A percentile compares a stretch with the other conserved stretches of the same genome.
Evolutionary conservation across 1,140 invertebrate species (phyloP).

Genomic region (Atopsyche davidsoni): DNA sequence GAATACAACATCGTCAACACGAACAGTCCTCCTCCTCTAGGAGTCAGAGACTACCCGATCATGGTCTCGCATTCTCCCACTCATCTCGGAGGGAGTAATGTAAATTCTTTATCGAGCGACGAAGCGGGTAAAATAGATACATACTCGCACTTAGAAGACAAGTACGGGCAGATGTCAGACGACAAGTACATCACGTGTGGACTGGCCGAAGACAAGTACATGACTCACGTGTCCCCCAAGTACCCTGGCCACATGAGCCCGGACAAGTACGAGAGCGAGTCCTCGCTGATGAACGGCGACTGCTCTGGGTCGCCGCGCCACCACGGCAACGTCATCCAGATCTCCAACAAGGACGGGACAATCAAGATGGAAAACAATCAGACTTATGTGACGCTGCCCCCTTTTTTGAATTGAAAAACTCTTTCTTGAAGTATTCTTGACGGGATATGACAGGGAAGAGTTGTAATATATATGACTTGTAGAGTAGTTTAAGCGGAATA

Average conservation of each 20-base stretch:
- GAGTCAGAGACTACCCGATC: constrained; percentile 60
- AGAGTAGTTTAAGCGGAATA: constrained; percentile 9
- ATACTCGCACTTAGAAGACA: constrained; percentile 48
- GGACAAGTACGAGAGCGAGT: constrained; percentile 50
- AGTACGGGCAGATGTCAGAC: constrained; percentile 43
- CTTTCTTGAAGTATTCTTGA: constrained; percentile 47
- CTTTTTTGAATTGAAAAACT: constrained; percentile 70
- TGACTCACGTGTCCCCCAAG: constrained; percentile 46
- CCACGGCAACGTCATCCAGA: constrained; percentile 24
- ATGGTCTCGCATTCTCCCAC: constrained; percentile 57
- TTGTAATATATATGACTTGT: constrained; percentile 7
- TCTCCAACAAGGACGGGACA: constrained; percentile 49
- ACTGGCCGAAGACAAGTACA: constrained; percentile 41
- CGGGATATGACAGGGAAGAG: constrained; percentile 16
- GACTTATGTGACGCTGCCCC: constrained; percentile 62
- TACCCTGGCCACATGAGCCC: constrained; percentile 55
- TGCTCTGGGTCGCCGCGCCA: constrained; percentile 48
- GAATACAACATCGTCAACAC: constrained; percentile 55
- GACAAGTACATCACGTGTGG: constrained; percentile 41
- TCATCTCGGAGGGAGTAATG: constrained; percentile 46
- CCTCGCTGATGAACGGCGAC: constrained; percentile 46
- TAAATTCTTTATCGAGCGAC: constrained; percentile 46
- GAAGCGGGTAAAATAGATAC: constrained; percentile 42
- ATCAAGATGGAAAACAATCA: constrained; percentile 58
- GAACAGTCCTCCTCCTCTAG: constrained; percentile 51